Evolutionary conservation across 1,140 invertebrate species (phyloP), one percentile per base, ranked within the genome.

Genomic region (Apis laboriosa): DNA sequence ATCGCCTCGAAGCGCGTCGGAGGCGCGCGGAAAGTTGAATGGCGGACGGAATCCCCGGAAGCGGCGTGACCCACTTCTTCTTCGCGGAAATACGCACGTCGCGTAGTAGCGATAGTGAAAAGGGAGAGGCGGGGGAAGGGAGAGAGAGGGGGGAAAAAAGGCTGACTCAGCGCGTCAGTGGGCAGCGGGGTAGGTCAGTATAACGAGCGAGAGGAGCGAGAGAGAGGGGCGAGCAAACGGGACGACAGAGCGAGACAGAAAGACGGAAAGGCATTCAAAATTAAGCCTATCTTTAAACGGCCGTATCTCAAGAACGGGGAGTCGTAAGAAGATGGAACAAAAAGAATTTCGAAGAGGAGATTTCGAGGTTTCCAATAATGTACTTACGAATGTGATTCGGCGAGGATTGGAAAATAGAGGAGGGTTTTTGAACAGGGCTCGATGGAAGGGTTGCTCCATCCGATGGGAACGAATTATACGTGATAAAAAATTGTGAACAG

Each of bases 381-480:
- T 7, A 3, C 0, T 51, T 13, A 1, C 8, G 1, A 12, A 9
- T 1, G 2, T 8, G 11, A 5, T 51, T 13, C 0, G 43, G 2
- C 1, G 2, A 9, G 11, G 13, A 51, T 51, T 7, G 7, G 49
- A 0, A 43, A 1, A 3, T 7, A 51, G 24, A 24, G 21, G 5
- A 51, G 8, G 13, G 11, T 7, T 49, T 4, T 21, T 12, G 11
- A 34, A 34, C 34, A 4, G 34, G 2, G 2, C 34, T 34, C 28
- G 28, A 34, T 34, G 28, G 28, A 3, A 34, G 24, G 24, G 24
- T 24, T 24, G 24, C n/a, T 9, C 2, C 2, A 19, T 34, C 0
- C 9, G 9, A 28, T 66, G 28, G 63, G 9, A 4, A 34, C 34
- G 34, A 43, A 43, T 43, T 43, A 7, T 43, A 43, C 0, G 34